These are phyloP conservation scores for Rhabdornis inornatus DNA, from an alignment of 2,113 vertebrate species.

Conservation along the genomic window DNA sequence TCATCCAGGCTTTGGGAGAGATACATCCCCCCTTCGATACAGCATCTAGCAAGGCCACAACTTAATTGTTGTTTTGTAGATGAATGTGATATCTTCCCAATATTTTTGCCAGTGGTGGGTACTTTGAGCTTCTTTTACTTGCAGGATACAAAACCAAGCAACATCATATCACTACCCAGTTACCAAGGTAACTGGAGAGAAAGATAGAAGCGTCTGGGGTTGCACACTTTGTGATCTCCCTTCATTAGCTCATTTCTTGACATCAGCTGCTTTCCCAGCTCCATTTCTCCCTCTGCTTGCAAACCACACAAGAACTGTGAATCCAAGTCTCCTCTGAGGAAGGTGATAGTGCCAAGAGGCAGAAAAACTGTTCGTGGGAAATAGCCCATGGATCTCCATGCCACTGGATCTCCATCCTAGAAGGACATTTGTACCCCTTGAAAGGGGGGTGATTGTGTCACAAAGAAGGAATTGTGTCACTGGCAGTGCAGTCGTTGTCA, in stretches of 20 bases:
- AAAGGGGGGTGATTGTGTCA: background rate
- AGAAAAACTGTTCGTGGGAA: background rate
- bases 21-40: background rate
- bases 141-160: slow-evolving; percentile 34
- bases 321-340: background rate
- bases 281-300: background rate
- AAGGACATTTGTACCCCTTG: background rate
- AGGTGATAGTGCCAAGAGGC: background rate
- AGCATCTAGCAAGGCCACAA: background rate
- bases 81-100: background rate
- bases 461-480: background rate
- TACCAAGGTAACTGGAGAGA: slow-evolving; percentile 66
- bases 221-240: slow-evolving; percentile 63
- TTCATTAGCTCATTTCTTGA: slow-evolving; percentile 62
- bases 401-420: background rate
- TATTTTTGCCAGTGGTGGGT: slow-evolving; percentile 42
- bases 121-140: slow-evolving; percentile 45
- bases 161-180: slow-evolving; percentile 55
- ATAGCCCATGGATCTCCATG: too few relatives aligned
- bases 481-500: background rate
- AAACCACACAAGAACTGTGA: background rate
- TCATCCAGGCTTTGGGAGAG: background rate
- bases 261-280: slow-evolving; percentile 8
- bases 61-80: slow-evolving; percentile 39
- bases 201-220: slow-evolving; percentile 31